Percentiles rank a stretch among this genome's conserved stretches.
These are phyloP conservation scores for Rhynchonycteris naso DNA, from an alignment of 2,797 vertebrate genomes.

Conservation along the genomic window DNA sequence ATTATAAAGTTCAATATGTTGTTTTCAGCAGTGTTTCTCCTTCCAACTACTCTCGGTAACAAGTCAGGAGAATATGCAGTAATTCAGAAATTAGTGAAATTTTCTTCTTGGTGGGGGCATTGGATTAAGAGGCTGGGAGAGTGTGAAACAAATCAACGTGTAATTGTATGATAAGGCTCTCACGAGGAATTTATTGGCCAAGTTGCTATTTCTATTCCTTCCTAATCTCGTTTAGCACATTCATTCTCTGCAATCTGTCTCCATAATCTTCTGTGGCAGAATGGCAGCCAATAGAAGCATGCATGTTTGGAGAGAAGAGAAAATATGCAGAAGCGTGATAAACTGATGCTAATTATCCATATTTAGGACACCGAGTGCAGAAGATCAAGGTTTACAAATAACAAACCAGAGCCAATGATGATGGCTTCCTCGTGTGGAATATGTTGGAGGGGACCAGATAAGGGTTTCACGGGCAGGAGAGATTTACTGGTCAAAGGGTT, in stretches of 20 bases:
- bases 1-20: constrained; percentile 77
- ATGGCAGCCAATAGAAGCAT: constrained; percentile 96
- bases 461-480: constrained; percentile 91
- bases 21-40: constrained; percentile 81
- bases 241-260: constrained; percentile 99
- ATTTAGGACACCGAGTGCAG: constrained; percentile 99
- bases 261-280: constrained; percentile 99
- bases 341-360: constrained; percentile 99
- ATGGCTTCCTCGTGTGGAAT: constrained; percentile 93
- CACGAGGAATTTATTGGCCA: constrained; percentile 99
- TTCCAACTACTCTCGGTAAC: constrained; percentile 86
- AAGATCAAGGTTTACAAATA: constrained; percentile 98
- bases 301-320: constrained; percentile 94
- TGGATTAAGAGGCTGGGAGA: constrained; percentile 99
- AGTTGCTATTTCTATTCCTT: constrained; percentile 98
- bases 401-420: constrained; percentile 92
- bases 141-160: constrained; percentile 99
- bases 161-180: constrained; percentile 99
- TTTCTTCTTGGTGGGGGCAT: constrained; percentile 95
- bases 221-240: constrained; percentile 99
- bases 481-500: constrained; percentile 96
- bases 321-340: constrained; percentile 99
- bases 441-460: constrained; percentile 96
- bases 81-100: constrained; percentile 92
- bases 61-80: constrained; percentile 90